Percentiles rank a stretch among this genome's conserved stretches.
phyloP scores from a whole-genome alignment of 2,113 vertebrate species.

The Notarius quadriscutis region DNA sequence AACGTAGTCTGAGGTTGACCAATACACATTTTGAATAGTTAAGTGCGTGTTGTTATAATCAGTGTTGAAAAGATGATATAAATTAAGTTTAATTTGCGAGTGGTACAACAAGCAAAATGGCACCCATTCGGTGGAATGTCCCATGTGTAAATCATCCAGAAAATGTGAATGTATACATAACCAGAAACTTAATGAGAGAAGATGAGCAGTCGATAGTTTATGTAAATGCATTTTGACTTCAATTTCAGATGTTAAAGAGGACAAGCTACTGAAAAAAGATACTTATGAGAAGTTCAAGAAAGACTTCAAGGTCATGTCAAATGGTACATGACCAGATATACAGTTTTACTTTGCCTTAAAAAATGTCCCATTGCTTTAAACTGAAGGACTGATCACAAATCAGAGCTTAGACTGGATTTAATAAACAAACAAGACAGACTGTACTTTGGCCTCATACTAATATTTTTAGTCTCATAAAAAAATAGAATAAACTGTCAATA shows the following conservation, averaged over 20 bases:
- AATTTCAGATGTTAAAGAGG: not conserved
- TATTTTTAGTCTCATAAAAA: not conserved
- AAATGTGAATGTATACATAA: not conserved
- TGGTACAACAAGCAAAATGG: too few relatives aligned
- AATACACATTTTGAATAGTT: too few relatives aligned
- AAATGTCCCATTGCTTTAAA: not conserved
- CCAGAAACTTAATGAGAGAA: not conserved
- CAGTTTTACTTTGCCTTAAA: not conserved
- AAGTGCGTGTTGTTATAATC: too few relatives aligned
- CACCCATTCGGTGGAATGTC: too few relatives aligned
- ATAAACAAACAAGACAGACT: not conserved
- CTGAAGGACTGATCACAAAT: not conserved
- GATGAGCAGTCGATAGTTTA: not conserved
- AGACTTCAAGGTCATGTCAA: not conserved
- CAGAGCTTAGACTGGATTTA: not conserved
- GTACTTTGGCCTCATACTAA: not conserved
- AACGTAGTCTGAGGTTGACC: too few relatives aligned
- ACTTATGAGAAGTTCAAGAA: not conserved
- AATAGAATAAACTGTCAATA: not conserved
- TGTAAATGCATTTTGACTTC: not conserved
- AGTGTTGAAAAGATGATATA: too few relatives aligned
- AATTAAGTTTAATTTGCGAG: too few relatives aligned
- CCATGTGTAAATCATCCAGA: not conserved
- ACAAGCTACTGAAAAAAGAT: not conserved
- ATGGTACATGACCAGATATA: too few relatives aligned